phyloP scores from a whole-genome alignment of 2,797 vertebrate species.

The Gadopsis bispinosus region DNA sequence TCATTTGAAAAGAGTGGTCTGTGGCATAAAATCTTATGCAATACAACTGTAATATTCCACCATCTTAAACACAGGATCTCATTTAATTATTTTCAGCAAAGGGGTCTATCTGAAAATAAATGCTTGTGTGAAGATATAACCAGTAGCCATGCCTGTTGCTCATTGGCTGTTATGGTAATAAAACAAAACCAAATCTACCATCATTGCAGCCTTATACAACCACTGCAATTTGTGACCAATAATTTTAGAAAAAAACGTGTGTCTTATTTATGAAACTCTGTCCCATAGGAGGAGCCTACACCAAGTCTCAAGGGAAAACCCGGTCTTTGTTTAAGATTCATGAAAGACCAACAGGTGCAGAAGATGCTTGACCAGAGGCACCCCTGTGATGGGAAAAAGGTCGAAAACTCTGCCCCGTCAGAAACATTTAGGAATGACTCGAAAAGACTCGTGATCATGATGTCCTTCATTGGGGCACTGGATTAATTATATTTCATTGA shows the following conservation, averaged over 20 bases:
- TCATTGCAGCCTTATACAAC: neutral
- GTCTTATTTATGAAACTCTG: neutral
- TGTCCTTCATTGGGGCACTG: constrained; percentile 50
- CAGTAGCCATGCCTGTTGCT: neutral
- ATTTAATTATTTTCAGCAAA: constrained; percentile 8
- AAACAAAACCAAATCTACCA: neutral
- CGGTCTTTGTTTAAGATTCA: neutral
- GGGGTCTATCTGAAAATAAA: constrained; percentile 16
- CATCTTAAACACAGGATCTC: neutral
- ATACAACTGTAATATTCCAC: neutral
- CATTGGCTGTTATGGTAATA: neutral
- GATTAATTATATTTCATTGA: constrained; percentile 71
- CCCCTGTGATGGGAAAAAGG: neutral
- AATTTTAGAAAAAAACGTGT: constrained; percentile 2
- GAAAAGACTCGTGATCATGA: constrained; percentile 40
- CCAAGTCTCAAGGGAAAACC: neutral
- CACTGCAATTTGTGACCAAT: neutral
- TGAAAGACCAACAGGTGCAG: constrained; percentile 16
- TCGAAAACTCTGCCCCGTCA: constrained; percentile 16
- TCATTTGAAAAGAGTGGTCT: constrained; percentile 6
- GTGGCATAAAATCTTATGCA: neutral
- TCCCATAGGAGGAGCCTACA: neutral
- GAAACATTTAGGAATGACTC: constrained; percentile 9
- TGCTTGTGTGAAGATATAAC: neutral
- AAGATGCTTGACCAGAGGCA: neutral